Base-by-base conservation (phyloP, 92 coral and sea anemone genomes). In the Epizoanthus ramosus region DNA sequence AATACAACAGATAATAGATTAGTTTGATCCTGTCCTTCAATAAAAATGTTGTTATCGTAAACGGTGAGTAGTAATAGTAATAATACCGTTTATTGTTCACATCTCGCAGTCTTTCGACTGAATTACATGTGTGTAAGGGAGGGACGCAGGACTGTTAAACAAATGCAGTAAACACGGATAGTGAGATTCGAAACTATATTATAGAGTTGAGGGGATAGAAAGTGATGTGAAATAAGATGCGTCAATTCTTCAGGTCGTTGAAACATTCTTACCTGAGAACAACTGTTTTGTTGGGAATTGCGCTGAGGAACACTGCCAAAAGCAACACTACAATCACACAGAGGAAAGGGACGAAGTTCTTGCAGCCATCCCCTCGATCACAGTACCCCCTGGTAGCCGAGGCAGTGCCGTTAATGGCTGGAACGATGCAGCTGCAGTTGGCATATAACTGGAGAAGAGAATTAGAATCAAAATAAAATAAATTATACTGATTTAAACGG, bases 271-370 rank as follows among this genome's bases (percentile, higher is more conserved):
- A 96, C 99, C 99, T 97, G 17, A 97, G 77, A 5, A 90, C 86
- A 0, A 97, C 99, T 9, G 98, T 94, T 74, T 88, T 92, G 63
- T 85, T 80, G 9, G 99, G 97, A 67, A 97, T 86, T 9, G 94
- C 92, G 25, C 89, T 86, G 18, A 91, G 60, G 79, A 90, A 90
- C 21, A 91, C 95, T 1, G 98, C 73, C 65, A 92, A 43, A 43
- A 90, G 76, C 24, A 89, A 50, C 69, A 92, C 70, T 14, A 93
- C 54, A 13, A 83, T 81, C 24, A 89, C 67, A 10, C 76, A 47
- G 21, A 90, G 72, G 71, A 94, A 97, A 1, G 91, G 84, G 9
- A 92, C 85, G 80, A 88, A 90, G 33, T 95, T 97, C 79, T 83
- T 88, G 73, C 99, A 97, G 6, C 98, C 98, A 18, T 86, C 57